These are phyloP conservation scores for Protobothrops flavoviridis DNA, from an alignment of 2,113 vertebrate genomes.

Conservation along the genomic window DNA sequence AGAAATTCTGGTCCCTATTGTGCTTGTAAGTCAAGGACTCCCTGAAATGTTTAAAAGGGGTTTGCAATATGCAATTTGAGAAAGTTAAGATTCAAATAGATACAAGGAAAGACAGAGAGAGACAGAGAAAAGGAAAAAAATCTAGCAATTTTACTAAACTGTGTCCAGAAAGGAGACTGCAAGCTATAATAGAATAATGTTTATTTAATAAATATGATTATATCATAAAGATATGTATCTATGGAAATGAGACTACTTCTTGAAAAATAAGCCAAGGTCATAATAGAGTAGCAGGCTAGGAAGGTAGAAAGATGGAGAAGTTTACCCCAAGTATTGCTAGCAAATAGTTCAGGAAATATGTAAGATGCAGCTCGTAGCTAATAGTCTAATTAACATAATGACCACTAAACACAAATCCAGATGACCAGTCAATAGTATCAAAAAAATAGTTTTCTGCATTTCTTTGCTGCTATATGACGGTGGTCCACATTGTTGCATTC, in stretches of 20 bases:
- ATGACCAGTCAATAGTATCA: background rate
- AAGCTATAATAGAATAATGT: background rate
- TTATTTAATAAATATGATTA: constrained; percentile 30
- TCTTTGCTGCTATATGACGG: background rate
- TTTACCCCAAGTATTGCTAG: background rate
- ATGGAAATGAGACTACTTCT: constrained; percentile 21
- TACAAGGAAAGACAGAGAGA: background rate
- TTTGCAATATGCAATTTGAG: background rate
- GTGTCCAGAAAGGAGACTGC: background rate
- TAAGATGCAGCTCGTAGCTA: background rate
- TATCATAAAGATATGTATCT: constrained; percentile 44
- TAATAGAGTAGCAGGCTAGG: background rate
- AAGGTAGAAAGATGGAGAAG: background rate
- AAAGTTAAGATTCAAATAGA: background rate
- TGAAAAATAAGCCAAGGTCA: constrained; percentile 40
- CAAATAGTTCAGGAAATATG: background rate
- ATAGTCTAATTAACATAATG: background rate
- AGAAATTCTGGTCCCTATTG: background rate
- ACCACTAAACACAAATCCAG: background rate
- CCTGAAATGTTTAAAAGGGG: background rate
- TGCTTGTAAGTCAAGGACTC: background rate
- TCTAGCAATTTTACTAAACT: background rate
- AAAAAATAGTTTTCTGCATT: background rate
- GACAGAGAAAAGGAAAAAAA: background rate
- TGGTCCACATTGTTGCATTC: background rate